These are phyloP conservation scores for Hypomecis punctinalis DNA, from an alignment of 2,888 invertebrate species.

Conservation along the genomic window DNA sequence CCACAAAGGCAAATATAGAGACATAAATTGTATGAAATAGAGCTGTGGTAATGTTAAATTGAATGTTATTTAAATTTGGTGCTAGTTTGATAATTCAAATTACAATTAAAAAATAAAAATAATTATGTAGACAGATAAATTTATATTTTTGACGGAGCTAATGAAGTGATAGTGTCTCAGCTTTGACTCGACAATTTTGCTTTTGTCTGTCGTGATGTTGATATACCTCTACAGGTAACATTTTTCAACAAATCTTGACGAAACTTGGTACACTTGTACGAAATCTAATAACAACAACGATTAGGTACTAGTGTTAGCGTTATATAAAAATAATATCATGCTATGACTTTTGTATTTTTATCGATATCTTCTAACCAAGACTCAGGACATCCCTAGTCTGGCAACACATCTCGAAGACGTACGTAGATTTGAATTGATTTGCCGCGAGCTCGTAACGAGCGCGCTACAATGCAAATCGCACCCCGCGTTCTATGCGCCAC, in stretches of 20 bases:
- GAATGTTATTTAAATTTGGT: background rate
- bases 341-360: background rate
- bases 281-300: no score
- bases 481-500: conserved; percentile 27
- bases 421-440: conserved; percentile 60
- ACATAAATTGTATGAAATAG: conserved; percentile 14
- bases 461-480: conserved; percentile 72
- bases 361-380: conserved; percentile 8
- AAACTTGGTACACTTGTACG: no score
- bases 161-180: no score
- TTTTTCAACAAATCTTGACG: no score
- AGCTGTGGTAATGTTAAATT: background rate
- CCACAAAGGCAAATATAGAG: background rate
- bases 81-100: background rate
- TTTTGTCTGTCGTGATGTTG: no score
- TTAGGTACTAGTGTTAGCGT: no score
- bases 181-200: no score
- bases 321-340: no score
- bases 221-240: no score
- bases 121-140: background rate
- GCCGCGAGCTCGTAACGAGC: conserved; percentile 53
- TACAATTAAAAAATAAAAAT: background rate
- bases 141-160: background rate
- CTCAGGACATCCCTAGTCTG: conserved; percentile 8
- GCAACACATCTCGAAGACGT: conserved; percentile 27